Base-by-base conservation (phyloP, 2,797 vertebrate genomes). In the Propithecus deckenii region DNA sequence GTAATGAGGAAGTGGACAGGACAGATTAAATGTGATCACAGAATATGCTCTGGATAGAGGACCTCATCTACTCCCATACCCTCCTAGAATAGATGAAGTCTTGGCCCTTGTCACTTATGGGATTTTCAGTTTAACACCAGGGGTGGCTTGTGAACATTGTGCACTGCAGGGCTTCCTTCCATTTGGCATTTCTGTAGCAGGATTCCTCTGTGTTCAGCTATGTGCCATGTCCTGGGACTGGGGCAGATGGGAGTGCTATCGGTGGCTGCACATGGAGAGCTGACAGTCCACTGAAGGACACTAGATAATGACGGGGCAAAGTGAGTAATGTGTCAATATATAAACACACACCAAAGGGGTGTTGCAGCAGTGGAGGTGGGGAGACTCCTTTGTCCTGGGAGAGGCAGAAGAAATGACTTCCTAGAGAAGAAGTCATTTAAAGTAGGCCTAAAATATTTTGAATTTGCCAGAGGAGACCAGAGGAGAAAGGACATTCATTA, bases 321-420 rank as follows among this genome's bases (percentile, higher is more conserved):
- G 35, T 32, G 48, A 65, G 5, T 23, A 38, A 13, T 3, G n/a
- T 0, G 0, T 78, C 52, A 15, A 9, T 15, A 50, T 2, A 65
- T 14, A 72, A 80, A 88, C 67, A 93, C 11, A 30, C 6, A 50
- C 8, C 14, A 87, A 93, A 61, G 22, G 75, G 63, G 55, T 35
- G 41, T 52, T 91, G 52, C 10, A 13, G 15, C 38, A 85, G 20
- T 2, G 15, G 43, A 74, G 14, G 30, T 0, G 9, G 18, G 35
- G 79, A 52, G 30, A 28, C 9, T 74, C 67, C 35, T 57, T 59
- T 87, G 20, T 52, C 72, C 48, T 43, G 2, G 18, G 46, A 78
- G 57, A 93, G n/a, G 50, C 43, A 65, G 79, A 91, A 93, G 81
- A 63, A 65, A 43, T 20, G 46, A 61, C 59, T 71, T 89, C 35